A percentile compares a stretch with the other conserved stretches of the same genome.
Evolutionary conservation across 2,888 invertebrate genomes (phyloP).

Genomic region (Drosophila formosana): DNA sequence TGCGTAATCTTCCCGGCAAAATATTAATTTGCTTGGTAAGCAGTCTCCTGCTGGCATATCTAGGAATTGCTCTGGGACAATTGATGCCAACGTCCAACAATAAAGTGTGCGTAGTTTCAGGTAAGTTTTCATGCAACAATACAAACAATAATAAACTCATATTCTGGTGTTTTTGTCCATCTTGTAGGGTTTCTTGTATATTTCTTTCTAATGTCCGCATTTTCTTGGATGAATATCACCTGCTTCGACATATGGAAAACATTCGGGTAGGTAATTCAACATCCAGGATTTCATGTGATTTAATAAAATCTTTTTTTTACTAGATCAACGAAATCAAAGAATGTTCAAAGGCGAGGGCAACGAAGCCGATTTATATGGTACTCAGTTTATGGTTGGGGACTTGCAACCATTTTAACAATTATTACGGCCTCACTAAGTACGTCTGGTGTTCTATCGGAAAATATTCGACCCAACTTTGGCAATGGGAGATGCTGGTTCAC

Average conservation of each 20-base stretch:
- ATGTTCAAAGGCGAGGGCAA: conserved; percentile 64
- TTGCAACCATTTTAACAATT: conserved; percentile 87
- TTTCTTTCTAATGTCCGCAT: conserved; percentile 90
- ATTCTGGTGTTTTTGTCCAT: neutral
- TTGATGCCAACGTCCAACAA: conserved; percentile 84
- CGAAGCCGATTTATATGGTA: conserved; percentile 88
- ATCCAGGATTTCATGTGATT: neutral
- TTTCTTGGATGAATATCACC: conserved; percentile 92
- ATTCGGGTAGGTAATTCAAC: conserved; percentile 88
- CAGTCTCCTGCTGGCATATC: conserved; percentile 88
- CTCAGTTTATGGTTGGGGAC: conserved; percentile 90
- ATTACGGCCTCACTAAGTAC: conserved; percentile 87
- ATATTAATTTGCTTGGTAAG: conserved; percentile 90
- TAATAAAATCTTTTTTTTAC: conserved; percentile 14
- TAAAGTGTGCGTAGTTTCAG: conserved; percentile 86
- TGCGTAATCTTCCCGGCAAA: conserved; percentile 90
- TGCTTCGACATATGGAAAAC: conserved; percentile 94
- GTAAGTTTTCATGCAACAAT: conserved; percentile 82
- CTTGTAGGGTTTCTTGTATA: conserved; percentile 88
- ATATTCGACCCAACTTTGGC: conserved; percentile 88
- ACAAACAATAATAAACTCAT: neutral
- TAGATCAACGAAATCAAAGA: conserved; percentile 76
- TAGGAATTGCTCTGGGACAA: conserved; percentile 87
- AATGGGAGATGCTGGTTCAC: conserved; percentile 88
- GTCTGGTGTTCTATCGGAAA: conserved; percentile 85